Conservation (phyloP, 2,888 invertebrate genomes). For the Tetropium fuscum region DNA sequence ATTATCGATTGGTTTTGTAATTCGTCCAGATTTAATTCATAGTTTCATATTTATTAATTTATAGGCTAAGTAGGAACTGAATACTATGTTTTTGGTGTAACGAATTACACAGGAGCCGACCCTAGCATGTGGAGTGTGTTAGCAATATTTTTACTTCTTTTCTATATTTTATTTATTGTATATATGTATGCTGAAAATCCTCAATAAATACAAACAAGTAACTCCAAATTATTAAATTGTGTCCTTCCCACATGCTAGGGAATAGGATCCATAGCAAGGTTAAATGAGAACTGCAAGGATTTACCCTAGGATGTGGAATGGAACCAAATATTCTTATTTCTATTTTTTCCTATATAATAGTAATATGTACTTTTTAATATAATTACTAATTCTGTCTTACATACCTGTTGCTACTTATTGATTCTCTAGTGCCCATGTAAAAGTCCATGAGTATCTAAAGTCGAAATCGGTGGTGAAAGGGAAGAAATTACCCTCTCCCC, state of each 20-base stretch:
- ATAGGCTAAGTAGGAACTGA: too few relatives aligned
- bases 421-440: too few relatives aligned
- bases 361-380: too few relatives aligned
- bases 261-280: slow-evolving; percentile 27
- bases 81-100: too few relatives aligned
- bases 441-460: too few relatives aligned
- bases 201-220: slow-evolving; percentile 19
- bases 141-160: slow-evolving; percentile 12
- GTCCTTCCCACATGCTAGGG: slow-evolving; percentile 62
- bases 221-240: slow-evolving; percentile 11
- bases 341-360: not conserved
- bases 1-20: too few relatives aligned
- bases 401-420: too few relatives aligned
- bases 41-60: too few relatives aligned
- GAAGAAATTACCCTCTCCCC: too few relatives aligned
- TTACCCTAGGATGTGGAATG: slow-evolving; percentile 59
- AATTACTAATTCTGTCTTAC: too few relatives aligned
- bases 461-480: too few relatives aligned
- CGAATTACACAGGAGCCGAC: not conserved
- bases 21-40: too few relatives aligned
- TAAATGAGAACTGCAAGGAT: slow-evolving; percentile 51
- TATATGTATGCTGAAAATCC: slow-evolving; percentile 7
- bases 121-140: slow-evolving; percentile 52
- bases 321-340: slow-evolving; percentile 37
- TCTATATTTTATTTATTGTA: slow-evolving; percentile 24